Conservation (phyloP, 2,888 invertebrate species). For the Helleia helle region DNA sequence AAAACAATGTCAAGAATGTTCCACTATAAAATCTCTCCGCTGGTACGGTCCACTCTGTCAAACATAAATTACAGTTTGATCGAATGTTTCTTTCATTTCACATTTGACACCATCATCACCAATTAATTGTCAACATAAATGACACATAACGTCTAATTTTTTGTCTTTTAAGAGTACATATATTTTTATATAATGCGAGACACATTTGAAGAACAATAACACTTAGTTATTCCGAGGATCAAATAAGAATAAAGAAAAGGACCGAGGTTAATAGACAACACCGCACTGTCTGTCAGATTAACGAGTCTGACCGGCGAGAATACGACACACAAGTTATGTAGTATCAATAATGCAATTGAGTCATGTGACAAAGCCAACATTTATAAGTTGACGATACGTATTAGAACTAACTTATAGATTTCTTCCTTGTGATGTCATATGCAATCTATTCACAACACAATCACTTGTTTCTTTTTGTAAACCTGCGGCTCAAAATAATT, state of each 20-base stretch:
- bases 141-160: constrained; percentile 45
- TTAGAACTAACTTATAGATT: too few relatives aligned
- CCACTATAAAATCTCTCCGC: constrained; percentile 62
- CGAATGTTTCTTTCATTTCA: constrained; percentile 45
- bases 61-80: constrained; percentile 60
- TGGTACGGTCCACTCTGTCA: constrained; percentile 66
- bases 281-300: background rate
- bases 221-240: background rate
- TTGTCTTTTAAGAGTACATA: constrained; percentile 66
- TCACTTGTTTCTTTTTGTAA: background rate
- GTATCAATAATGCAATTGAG: too few relatives aligned
- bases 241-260: background rate
- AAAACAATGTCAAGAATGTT: constrained; percentile 67
- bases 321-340: background rate
- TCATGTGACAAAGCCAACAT: background rate
- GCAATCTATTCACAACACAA: constrained; percentile 5
- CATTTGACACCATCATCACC: constrained; percentile 60
- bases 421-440: background rate
- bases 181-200: constrained; percentile 40
- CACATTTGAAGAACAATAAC: constrained; percentile 11
- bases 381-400: too few relatives aligned
- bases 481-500: background rate
- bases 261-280: background rate
- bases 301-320: background rate
- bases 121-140: constrained; percentile 55